Conservation (phyloP, 2,113 vertebrate genomes). For the Phalacrocorax carbo region DNA sequence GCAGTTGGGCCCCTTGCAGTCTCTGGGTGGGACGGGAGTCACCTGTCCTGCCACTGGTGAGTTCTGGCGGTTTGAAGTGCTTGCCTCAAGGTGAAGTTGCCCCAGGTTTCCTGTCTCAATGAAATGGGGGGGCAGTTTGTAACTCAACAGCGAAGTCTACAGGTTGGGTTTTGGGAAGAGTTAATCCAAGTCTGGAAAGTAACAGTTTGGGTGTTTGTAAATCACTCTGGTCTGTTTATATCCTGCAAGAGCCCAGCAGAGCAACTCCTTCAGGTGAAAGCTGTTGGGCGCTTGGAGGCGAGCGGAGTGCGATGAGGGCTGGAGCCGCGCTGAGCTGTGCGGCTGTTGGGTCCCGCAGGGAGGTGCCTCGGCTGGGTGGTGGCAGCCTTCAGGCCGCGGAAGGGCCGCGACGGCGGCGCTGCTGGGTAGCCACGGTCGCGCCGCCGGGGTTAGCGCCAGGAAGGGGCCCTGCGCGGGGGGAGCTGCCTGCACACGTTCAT, state of each 20-base stretch:
- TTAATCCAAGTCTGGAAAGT: neutral
- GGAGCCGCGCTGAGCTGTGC: neutral
- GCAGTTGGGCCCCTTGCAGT: accelerated
- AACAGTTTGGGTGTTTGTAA: neutral
- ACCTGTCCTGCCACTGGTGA: no score
- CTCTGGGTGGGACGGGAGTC: neutral
- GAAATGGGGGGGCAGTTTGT: neutral
- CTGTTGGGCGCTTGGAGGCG: neutral
- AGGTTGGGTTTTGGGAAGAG: neutral
- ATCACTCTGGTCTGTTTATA: neutral
- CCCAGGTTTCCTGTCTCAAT: neutral
- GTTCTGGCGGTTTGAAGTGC: neutral
- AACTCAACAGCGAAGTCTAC: no score
- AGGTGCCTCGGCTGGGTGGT: accelerated
- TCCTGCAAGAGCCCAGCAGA: neutral
- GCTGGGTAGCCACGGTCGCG: no score
- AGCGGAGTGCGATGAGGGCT: accelerated
- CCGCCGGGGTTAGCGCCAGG: neutral
- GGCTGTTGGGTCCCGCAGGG: neutral
- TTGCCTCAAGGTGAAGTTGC: neutral
- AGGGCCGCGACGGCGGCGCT: no score
- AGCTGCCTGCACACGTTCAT: neutral
- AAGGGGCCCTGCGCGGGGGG: neutral
- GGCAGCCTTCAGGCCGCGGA: neutral
- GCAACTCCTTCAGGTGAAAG: neutral